Conservation (phyloP, 2,888 invertebrate species). For the Brachyptera risi region DNA sequence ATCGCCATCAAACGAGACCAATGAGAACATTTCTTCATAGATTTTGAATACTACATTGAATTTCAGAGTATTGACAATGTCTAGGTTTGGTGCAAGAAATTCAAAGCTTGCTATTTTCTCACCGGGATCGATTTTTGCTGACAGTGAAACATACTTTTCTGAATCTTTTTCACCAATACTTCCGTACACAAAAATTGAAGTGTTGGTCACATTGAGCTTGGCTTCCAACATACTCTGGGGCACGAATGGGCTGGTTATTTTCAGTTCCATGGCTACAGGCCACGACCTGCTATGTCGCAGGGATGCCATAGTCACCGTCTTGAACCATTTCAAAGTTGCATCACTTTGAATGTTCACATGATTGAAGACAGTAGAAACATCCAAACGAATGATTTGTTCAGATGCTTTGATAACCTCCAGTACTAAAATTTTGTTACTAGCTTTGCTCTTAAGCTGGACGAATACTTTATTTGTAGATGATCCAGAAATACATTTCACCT, state of each 20-base stretch:
- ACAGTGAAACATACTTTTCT: slow-evolving; percentile 19
- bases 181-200: slow-evolving; percentile 12
- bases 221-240: slow-evolving; percentile 15
- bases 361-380: background rate
- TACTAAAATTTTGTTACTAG: background rate
- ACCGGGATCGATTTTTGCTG: slow-evolving; percentile 20
- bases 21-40: slow-evolving; percentile 1
- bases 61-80: slow-evolving; percentile 8
- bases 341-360: background rate
- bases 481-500: slow-evolving; percentile 6
- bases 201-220: slow-evolving; percentile 10
- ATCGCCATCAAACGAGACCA: slow-evolving; percentile 6
- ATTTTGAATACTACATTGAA: slow-evolving; percentile 17
- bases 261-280: slow-evolving; percentile 24
- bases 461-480: background rate
- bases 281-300: slow-evolving; percentile 14
- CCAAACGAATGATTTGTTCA: background rate
- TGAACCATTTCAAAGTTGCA: slow-evolving; percentile 7
- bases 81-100: slow-evolving; percentile 18
- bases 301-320: background rate
- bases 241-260: slow-evolving; percentile 21
- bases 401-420: background rate
- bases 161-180: slow-evolving; percentile 11
- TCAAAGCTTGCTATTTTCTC: slow-evolving; percentile 12
- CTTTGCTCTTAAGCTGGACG: background rate